Evolutionary conservation across 2,888 invertebrate species (phyloP).

Genomic region (Zhengitettix transpicula): DNA sequence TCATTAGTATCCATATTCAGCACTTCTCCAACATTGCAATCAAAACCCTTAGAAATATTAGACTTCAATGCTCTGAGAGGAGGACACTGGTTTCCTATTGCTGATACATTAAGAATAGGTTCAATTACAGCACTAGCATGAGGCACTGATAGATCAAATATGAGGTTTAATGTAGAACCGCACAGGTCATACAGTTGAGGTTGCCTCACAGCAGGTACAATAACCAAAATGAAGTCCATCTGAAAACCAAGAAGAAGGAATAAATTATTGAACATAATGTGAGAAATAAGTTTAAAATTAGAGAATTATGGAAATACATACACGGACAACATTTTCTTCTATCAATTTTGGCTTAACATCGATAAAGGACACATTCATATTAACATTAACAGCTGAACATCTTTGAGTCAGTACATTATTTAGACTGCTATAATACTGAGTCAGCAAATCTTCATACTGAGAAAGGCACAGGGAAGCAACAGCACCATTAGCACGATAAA

Average conservation of each 20-base stretch:
- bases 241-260: conserved; percentile 14
- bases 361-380: conserved; percentile 83
- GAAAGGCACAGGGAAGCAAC: conserved; percentile 68
- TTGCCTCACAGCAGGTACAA: conserved; percentile 75
- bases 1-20: conserved; percentile 83
- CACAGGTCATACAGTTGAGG: conserved; percentile 88
- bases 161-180: conserved; percentile 80
- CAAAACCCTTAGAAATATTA: conserved; percentile 73
- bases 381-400: conserved; percentile 87
- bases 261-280: background rate
- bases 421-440: conserved; percentile 63
- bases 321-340: conserved; percentile 72
- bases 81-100: conserved; percentile 85
- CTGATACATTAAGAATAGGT: conserved; percentile 71
- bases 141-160: conserved; percentile 86
- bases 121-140: conserved; percentile 82
- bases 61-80: conserved; percentile 75
- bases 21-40: conserved; percentile 86
- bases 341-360: conserved; percentile 61
- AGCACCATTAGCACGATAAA: conserved; percentile 78
- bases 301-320: conserved; percentile 11
- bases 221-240: conserved; percentile 76
- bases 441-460: conserved; percentile 67
- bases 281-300: too few relatives aligned
- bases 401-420: conserved; percentile 73